A percentile compares a stretch with the other conserved stretches of the same genome.
phyloP scores from a whole-genome alignment of 2,113 vertebrate species.

The Elephantulus edwardii region DNA sequence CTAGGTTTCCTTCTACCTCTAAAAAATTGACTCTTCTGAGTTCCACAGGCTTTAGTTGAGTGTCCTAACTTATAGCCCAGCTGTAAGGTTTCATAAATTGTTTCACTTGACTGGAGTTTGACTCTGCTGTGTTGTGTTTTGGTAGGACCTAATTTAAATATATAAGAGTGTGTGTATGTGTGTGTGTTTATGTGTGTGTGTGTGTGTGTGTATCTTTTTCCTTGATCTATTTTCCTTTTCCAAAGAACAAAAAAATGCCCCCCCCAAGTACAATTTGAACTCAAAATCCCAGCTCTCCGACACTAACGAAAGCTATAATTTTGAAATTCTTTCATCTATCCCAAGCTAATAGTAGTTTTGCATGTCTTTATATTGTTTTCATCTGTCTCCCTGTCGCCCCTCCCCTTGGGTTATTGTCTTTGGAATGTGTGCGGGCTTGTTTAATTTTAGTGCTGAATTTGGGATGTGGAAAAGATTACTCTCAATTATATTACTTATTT shows the following conservation, averaged over 20 bases:
- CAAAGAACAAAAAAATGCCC: conserved; percentile 74
- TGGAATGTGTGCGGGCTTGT: conserved; percentile 69
- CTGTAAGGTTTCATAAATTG: neutral
- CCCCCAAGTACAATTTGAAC: conserved; percentile 70
- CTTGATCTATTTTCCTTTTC: conserved; percentile 68
- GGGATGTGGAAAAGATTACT: conserved; percentile 78
- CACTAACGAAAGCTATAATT: conserved; percentile 76
- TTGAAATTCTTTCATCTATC: conserved; percentile 75
- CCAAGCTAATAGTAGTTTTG: conserved; percentile 74
- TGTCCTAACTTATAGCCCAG: neutral
- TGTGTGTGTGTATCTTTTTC: neutral
- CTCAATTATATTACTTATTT: conserved; percentile 79
- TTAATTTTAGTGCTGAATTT: conserved; percentile 73
- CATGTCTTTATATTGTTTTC: conserved; percentile 76
- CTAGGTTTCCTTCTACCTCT: neutral
- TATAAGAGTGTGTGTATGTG: too few relatives aligned
- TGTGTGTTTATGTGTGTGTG: too few relatives aligned
- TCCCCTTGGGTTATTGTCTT: conserved; percentile 68
- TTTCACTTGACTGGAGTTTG: conserved; percentile 51
- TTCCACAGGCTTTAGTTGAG: neutral
- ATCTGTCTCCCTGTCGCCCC: conserved; percentile 60
- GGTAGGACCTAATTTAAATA: conserved; percentile 61
- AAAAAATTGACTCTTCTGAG: neutral
- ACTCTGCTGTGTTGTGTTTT: conserved; percentile 62
- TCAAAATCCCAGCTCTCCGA: conserved; percentile 72